A percentile compares a stretch with the other conserved stretches of the same genome.
phyloP scores from a whole-genome alignment of 1,140 invertebrate species.

The Cotesia vestalis region DNA sequence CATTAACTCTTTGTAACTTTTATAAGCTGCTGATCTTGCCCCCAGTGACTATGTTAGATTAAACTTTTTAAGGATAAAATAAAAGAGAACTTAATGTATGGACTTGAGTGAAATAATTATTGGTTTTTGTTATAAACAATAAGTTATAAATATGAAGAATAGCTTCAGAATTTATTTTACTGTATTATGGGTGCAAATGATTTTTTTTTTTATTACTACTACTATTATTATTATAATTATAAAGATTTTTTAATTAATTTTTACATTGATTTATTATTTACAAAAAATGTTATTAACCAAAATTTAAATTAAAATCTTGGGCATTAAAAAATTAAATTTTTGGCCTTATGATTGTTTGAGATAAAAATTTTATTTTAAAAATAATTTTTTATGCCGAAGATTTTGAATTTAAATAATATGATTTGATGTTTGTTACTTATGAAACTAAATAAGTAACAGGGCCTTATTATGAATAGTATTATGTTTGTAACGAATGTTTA shows the following conservation, averaged over 20 bases:
- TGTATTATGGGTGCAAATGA: slow-evolving; percentile 9
- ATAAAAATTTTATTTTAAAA: too few relatives aligned
- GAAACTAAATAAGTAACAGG: slow-evolving; percentile 18
- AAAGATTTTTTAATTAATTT: background rate
- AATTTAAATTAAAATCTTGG: too few relatives aligned
- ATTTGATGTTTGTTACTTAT: slow-evolving; percentile 18
- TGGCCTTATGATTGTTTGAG: too few relatives aligned
- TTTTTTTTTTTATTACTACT: background rate
- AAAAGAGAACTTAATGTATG: too few relatives aligned
- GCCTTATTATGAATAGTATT: slow-evolving; percentile 36
- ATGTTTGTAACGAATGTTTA: slow-evolving; percentile 35
- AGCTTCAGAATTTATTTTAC: background rate
- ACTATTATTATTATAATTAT: background rate
- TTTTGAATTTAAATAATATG: slow-evolving; percentile 7
- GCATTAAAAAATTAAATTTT: too few relatives aligned
- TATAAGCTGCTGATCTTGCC: slow-evolving; percentile 5
- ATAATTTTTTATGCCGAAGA: too few relatives aligned
- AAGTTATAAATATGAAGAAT: background rate
- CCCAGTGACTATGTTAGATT: background rate
- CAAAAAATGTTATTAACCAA: too few relatives aligned
- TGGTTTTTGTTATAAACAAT: too few relatives aligned
- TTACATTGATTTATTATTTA: background rate
- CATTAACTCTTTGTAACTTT: background rate
- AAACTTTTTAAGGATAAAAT: background rate
- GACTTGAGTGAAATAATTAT: too few relatives aligned